These are phyloP conservation scores for Creontiades dilutus DNA, from an alignment of 2,888 invertebrate genomes.

Conservation along the genomic window DNA sequence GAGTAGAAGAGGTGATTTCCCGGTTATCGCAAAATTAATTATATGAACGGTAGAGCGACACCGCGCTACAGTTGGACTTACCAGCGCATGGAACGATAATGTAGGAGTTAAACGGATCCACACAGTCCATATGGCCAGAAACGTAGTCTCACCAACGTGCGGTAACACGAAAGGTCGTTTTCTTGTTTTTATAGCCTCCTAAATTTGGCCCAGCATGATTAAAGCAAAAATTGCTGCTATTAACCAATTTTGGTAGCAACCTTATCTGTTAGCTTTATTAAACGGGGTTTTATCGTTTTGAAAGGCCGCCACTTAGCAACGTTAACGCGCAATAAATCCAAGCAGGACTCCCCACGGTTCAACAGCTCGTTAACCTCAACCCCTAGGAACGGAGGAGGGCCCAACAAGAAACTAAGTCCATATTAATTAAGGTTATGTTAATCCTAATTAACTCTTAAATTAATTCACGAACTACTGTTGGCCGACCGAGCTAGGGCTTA, in stretches of 20 bases:
- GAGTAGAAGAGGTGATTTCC: no score
- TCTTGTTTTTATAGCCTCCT: no score
- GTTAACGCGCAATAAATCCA: slow-evolving; percentile 47
- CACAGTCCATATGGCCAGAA: no score
- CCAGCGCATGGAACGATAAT: no score
- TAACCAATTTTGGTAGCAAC: background rate
- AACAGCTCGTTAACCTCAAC: slow-evolving; percentile 47
- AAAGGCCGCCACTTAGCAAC: slow-evolving; percentile 45
- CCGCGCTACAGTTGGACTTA: no score
- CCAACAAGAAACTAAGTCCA: slow-evolving; percentile 58
- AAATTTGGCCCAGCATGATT: background rate
- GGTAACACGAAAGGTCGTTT: no score
- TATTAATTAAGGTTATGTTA: slow-evolving; percentile 62
- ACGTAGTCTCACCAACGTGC: no score
- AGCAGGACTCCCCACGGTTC: slow-evolving; percentile 21
- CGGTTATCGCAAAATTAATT: no score
- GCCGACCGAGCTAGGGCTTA: slow-evolving; percentile 33
- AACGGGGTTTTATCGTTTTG: slow-evolving; percentile 44
- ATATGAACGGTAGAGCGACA: no score
- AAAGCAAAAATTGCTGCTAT: background rate
- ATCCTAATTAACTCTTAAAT: slow-evolving; percentile 62
- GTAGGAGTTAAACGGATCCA: no score
- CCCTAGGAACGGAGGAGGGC: background rate
- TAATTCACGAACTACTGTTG: slow-evolving; percentile 60
- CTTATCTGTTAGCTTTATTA: slow-evolving; percentile 12